Percentiles rank a stretch among this genome's conserved stretches.
phyloP scores from a whole-genome alignment of 1,140 invertebrate species.

The Lethrus apterus region DNA sequence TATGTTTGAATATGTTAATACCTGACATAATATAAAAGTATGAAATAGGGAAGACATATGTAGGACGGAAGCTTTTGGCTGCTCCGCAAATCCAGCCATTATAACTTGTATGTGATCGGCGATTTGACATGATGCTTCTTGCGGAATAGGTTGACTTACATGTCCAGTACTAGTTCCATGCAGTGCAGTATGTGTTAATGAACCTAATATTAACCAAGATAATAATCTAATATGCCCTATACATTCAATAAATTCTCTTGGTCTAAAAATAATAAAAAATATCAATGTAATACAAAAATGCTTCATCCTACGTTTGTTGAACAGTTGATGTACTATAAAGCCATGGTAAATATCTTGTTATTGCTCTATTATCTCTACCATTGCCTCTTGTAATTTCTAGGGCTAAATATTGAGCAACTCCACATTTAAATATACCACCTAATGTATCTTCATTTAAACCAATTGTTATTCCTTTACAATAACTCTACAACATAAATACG shows the following conservation, averaged over 20 bases:
- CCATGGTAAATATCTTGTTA: slow-evolving; percentile 85
- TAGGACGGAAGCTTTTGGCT: slow-evolving; percentile 79
- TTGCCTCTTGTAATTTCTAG: slow-evolving; percentile 86
- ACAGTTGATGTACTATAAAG: slow-evolving; percentile 77
- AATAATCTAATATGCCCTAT: slow-evolving; percentile 89
- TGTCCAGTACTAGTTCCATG: slow-evolving; percentile 42
- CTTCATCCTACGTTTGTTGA: slow-evolving; percentile 65
- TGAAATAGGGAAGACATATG: slow-evolving; percentile 89
- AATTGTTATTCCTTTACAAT: slow-evolving; percentile 66
- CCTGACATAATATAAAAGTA: slow-evolving; percentile 75
- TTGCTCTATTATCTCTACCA: slow-evolving; percentile 74
- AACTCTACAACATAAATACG: slow-evolving; percentile 73
- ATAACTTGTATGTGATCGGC: slow-evolving; percentile 95
- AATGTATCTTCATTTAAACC: slow-evolving; percentile 92
- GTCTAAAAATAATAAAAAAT: slow-evolving; percentile 46
- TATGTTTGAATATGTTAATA: slow-evolving; percentile 27
- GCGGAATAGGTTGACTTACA: slow-evolving; percentile 81
- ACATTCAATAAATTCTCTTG: slow-evolving; percentile 92
- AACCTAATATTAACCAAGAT: slow-evolving; percentile 92
- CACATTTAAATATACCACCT: slow-evolving; percentile 90
- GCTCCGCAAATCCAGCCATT: slow-evolving; percentile 93
- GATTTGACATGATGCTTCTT: slow-evolving; percentile 92
- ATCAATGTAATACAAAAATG: slow-evolving; percentile 22
- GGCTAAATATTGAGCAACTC: slow-evolving; percentile 89
- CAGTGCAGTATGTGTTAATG: slow-evolving; percentile 80